Base-by-base conservation (phyloP, 2,888 invertebrate genomes). In the Clusia tigrina region DNA sequence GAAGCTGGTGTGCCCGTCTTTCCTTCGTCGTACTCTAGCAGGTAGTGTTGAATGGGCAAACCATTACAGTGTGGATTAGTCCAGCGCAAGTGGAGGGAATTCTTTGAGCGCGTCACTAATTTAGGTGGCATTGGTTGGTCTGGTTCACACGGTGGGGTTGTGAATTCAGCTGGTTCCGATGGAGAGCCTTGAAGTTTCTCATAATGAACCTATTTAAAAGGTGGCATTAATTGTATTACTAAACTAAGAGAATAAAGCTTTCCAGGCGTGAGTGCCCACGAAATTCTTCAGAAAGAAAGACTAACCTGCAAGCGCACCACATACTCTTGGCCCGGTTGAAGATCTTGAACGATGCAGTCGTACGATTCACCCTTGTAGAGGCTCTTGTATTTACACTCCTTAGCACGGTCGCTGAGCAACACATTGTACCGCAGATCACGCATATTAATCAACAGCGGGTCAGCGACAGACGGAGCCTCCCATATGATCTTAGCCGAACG, bases 241-340 rank as follows among this genome's bases (percentile, higher is more conserved):
- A 54, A n/a, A n/a, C n/a, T n/a, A n/a, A n/a, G n/a, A n/a, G n/a
- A n/a, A n/a, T n/a, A n/a, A n/a, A n/a, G n/a, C n/a, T n/a, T n/a
- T n/a, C n/a, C n/a, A n/a, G n/a, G n/a, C n/a, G n/a, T n/a, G n/a
- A n/a, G n/a, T n/a, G n/a, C n/a, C n/a, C n/a, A n/a, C n/a, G n/a
- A n/a, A n/a, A 22, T 38, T 2, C 24, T 54, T 54, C 20, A 2
- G 2, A 23, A 32, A 32, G 12, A n/a, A n/a, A 12, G 18, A 67
- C 68, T 89, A 71, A 93, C 92, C 83, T 91, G 91, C 69, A 92
- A 86, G 76, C 92, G 91, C 71, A 95, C 90, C 65, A 91, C 89
- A 84, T 95, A 95, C 80, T 93, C 93, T 79, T 92, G 91, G n/a
- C 93, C 93, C 15, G 95, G 95, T 80, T 90, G 89, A 75, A 95